These are phyloP conservation scores for Pseudococcus longispinus DNA, from an alignment of 2,888 invertebrate species.

Conservation along the genomic window DNA sequence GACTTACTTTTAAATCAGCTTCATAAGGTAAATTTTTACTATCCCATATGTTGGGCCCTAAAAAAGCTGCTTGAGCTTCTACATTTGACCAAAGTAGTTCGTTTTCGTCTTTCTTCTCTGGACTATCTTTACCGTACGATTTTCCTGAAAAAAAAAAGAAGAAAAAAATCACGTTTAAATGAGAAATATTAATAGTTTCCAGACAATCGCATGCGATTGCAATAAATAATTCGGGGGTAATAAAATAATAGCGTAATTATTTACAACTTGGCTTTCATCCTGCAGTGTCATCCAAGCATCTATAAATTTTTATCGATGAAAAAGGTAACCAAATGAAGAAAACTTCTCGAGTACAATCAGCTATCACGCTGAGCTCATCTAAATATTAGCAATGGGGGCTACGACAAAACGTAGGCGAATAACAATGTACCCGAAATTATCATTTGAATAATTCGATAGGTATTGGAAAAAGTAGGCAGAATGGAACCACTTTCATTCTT, in stretches of 20 bases:
- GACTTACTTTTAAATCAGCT: conserved; percentile 91
- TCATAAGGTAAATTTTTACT: conserved; percentile 85
- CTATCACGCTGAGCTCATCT: neutral
- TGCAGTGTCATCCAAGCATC: neutral
- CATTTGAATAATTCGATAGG: neutral
- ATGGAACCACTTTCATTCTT: neutral
- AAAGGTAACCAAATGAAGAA: neutral
- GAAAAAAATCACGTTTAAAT: neutral
- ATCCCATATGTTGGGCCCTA: conserved; percentile 96
- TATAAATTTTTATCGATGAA: neutral
- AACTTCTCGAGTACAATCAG: neutral
- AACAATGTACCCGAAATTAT: neutral
- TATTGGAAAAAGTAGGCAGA: neutral
- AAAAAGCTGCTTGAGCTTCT: conserved; percentile 93
- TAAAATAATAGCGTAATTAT: neutral
- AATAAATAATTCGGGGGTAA: neutral
- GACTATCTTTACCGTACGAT: conserved; percentile 61
- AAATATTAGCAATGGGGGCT: neutral
- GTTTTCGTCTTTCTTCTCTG: conserved; percentile 62
- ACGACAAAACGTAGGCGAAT: neutral
- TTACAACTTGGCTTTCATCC: neutral
- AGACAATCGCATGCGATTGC: neutral
- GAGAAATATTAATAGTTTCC: neutral
- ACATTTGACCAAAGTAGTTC: conserved; percentile 76
- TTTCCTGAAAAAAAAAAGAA: conserved; percentile 60